Evolutionary conservation across 1,140 invertebrate genomes (phyloP), one percentile per base, ranked within the genome.

Genomic region (Agrilus planipennis): DNA sequence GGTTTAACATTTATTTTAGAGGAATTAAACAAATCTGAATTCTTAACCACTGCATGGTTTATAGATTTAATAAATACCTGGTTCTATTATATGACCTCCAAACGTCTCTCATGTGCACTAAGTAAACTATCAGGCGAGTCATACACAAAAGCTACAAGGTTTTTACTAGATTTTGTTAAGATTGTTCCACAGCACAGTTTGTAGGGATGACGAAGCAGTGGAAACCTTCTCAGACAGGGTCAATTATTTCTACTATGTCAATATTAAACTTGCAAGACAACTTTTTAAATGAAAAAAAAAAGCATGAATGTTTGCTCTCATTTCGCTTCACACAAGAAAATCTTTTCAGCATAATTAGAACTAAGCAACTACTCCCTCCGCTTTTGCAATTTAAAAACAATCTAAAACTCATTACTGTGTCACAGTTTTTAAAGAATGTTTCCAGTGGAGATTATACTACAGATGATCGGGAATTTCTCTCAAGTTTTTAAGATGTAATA

Each of bases 261-360:
- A 35, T 41, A 5, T 36, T 41, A 35, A 20, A 34, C 3, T 9
- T 41, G 6, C 38, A 39, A 22, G 23, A 46, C 29, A 20, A 35
- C 4, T 35, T 42, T 10, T 19, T 46, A 15, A 11, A 22, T n/a
- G n/a, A 34, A 12, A 22, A 31, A 28, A n/a, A n/a, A n/a, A 19
- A 16, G 32, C 39, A 17, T 15, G 34, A 32, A 34, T 47, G 31
- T 29, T 39, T 37, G 5, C 29, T 45, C 11, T 45, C 37, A 4
- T 34, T 22, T 9, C 34, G 41, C 23, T 52, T 52, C 39, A 45
- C 42, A 9, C 49, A 48, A 28, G 39, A 50, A 41, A 50, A 50
- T 45, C 16, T 49, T 34, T 52, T 47, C n/a, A 27, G 36, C 27
- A 23, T 38, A 25, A 14, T 47, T 2, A 22, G 50, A 22, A 18